Evolutionary conservation across 2,113 vertebrate species (phyloP).

Genomic region (Hippocampus mohnikei): DNA sequence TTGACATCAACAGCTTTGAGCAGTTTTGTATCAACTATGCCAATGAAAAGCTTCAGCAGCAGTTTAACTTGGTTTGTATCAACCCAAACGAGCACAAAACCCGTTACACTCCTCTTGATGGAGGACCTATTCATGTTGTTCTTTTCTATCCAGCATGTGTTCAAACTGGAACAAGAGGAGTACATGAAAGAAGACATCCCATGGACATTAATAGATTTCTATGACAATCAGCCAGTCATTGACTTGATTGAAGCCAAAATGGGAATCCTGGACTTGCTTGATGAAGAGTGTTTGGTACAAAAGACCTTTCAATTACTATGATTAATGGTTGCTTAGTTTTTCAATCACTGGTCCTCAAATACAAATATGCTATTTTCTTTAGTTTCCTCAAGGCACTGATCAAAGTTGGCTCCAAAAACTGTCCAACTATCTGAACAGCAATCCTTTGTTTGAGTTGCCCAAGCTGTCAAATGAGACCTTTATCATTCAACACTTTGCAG

Average conservation of each 20-base stretch:
- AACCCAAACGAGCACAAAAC: not conserved
- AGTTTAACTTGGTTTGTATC: constrained; percentile 90
- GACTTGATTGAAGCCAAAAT: constrained; percentile 96
- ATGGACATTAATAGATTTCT: constrained; percentile 96
- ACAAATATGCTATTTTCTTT: constrained; percentile 4
- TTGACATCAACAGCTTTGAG: constrained; percentile 96
- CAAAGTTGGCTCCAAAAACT: constrained; percentile 95
- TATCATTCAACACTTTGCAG: constrained; percentile 92
- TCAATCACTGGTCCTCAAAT: no score
- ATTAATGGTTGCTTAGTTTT: not conserved
- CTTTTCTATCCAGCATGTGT: constrained; percentile 82
- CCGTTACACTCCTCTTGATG: not conserved
- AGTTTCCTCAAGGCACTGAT: constrained; percentile 93
- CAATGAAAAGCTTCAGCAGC: constrained; percentile 96
- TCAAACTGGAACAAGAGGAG: constrained; percentile 97
- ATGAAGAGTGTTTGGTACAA: constrained; percentile 93
- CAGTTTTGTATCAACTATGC: constrained; percentile 99
- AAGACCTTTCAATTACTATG: constrained; percentile 15
- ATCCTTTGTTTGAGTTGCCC: constrained; percentile 86
- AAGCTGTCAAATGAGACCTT: constrained; percentile 88
- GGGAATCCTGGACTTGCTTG: constrained; percentile 92
- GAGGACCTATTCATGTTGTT: not conserved
- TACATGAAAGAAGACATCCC: constrained; percentile 98
- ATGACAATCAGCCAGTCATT: constrained; percentile 94
- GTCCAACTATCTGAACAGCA: constrained; percentile 83